Conservation (phyloP, 2,888 invertebrate genomes). For the Noctua janthina region DNA sequence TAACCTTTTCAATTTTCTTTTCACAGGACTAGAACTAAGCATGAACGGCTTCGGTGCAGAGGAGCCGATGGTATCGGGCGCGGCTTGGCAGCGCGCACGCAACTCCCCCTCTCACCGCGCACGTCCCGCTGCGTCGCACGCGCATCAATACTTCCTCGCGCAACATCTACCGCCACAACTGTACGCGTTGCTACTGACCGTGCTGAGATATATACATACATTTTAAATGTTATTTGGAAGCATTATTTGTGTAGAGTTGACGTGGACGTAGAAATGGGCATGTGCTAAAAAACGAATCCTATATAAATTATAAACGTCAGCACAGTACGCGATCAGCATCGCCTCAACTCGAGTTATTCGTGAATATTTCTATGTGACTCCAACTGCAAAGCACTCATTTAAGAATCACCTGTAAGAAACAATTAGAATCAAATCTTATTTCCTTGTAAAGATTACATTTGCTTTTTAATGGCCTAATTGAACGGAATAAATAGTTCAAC, state of each 20-base stretch:
- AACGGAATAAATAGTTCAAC: no score
- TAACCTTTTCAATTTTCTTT: slow-evolving; percentile 16
- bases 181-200: slow-evolving; percentile 80
- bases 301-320: no score
- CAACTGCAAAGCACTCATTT: no score
- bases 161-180: slow-evolving; percentile 82
- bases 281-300: no score
- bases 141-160: slow-evolving; percentile 81
- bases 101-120: slow-evolving; percentile 73
- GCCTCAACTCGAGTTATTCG: no score
- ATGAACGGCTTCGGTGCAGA: slow-evolving; percentile 85
- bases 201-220: slow-evolving; percentile 80
- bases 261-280: no score
- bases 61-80: slow-evolving; percentile 87
- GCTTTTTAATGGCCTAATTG: no score
- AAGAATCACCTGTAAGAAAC: no score
- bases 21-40: slow-evolving; percentile 83
- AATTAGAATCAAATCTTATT: no score
- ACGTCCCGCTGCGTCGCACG: slow-evolving; percentile 82
- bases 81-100: slow-evolving; percentile 87
- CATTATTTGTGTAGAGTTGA: slow-evolving; percentile 28
- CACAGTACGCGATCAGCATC: no score
- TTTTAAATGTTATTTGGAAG: slow-evolving; percentile 67
- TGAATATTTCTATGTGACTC: no score
- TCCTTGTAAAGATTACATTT: no score